Conservation (phyloP, 2,888 invertebrate species). For the Gari tellinella region DNA sequence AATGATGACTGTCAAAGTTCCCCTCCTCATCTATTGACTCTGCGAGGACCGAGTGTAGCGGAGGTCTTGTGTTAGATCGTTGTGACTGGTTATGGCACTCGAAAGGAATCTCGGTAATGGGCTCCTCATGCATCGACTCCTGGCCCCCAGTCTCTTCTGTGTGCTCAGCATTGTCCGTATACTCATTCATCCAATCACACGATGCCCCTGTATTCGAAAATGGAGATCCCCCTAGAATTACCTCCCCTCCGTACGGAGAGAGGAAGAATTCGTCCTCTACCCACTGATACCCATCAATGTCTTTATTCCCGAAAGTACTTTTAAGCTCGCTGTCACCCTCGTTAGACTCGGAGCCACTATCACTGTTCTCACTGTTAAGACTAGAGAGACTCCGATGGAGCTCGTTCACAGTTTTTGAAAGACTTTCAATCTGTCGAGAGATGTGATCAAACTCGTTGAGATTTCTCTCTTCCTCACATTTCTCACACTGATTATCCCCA, state of each 20-base stretch:
- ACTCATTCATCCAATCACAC: constrained; percentile 74
- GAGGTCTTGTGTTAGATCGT: constrained; percentile 8
- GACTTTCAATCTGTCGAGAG: constrained; percentile 74
- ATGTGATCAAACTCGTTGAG: constrained; percentile 75
- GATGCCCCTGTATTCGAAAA: constrained; percentile 70
- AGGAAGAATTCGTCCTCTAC: constrained; percentile 79
- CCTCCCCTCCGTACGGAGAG: constrained; percentile 75
- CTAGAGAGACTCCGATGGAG: constrained; percentile 77
- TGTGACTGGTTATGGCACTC: constrained; percentile 1
- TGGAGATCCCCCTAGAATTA: constrained; percentile 72
- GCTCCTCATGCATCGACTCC: constrained; percentile 46
- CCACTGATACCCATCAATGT: constrained; percentile 79
- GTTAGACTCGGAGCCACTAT: constrained; percentile 61
- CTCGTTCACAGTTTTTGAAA: constrained; percentile 78
- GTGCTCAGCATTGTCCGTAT: constrained; percentile 59
- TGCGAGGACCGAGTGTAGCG: constrained; percentile 42
- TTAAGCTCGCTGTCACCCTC: constrained; percentile 56
- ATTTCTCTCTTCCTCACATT: constrained; percentile 55
- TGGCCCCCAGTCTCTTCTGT: constrained; percentile 44
- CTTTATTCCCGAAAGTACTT: constrained; percentile 62
- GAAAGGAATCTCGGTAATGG: constrained; percentile 14
- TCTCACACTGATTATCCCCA: constrained; percentile 46
- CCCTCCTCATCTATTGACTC: constrained; percentile 50
- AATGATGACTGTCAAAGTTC: constrained; percentile 50
- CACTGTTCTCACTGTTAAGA: constrained; percentile 73